Conservation (phyloP, 2,797 vertebrate genomes). For the Enteromius mattozi region DNA sequence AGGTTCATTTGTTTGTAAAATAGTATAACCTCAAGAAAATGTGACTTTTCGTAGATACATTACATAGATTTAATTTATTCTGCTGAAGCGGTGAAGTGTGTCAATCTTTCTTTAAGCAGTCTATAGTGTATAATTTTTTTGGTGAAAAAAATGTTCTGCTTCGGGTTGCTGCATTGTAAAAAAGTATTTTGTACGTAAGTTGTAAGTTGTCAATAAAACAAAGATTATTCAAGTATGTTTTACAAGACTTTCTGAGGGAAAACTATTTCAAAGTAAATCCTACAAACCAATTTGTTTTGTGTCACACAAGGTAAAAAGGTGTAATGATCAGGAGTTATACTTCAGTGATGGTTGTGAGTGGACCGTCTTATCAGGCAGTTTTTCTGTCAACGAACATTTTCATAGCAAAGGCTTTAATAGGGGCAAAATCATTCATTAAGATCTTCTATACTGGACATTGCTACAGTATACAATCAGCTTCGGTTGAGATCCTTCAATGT, state of each 20-base stretch:
- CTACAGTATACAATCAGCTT: neutral
- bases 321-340: neutral
- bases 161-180: neutral
- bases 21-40: neutral
- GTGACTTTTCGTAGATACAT: neutral
- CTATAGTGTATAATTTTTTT: no score
- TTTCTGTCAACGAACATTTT: no score
- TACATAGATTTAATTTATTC: neutral
- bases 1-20: neutral
- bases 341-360: neutral
- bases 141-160: neutral
- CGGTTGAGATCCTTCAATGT: no score
- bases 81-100: neutral
- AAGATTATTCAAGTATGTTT: neutral
- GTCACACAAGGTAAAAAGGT: neutral
- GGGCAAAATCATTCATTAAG: neutral
- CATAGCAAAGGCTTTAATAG: neutral
- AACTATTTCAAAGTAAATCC: neutral
- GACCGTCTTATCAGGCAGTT: no score
- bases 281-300: no score
- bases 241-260: no score
- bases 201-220: neutral
- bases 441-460: neutral
- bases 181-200: neutral
- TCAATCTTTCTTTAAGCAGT: neutral